Evolutionary conservation across 2,797 vertebrate genomes (phyloP).

Genomic region (Mareca strepera): DNA sequence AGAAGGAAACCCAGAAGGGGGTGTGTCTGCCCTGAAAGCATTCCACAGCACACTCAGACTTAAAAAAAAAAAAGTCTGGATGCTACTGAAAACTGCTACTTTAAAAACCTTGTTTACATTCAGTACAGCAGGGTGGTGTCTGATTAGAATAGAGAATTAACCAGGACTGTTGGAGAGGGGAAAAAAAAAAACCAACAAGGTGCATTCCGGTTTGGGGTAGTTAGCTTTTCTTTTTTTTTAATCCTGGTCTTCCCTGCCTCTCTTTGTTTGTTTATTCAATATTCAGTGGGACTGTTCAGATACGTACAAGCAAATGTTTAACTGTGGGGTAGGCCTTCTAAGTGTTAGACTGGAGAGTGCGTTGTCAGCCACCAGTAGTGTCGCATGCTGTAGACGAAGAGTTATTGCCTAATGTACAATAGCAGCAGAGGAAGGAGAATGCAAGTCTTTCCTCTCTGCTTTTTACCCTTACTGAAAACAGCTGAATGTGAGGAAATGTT

Average conservation of each 20-base stretch:
- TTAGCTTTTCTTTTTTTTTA: background rate
- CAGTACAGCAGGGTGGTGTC: background rate
- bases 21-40: background rate
- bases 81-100: background rate
- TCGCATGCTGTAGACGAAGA: background rate
- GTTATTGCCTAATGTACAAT: background rate
- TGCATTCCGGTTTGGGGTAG: background rate
- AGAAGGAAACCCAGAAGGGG: background rate
- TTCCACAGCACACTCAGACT: background rate
- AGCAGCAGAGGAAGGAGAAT: background rate
- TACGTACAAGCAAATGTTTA: background rate
- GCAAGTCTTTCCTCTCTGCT: background rate
- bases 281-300: background rate
- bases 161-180: background rate
- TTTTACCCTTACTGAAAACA: background rate
- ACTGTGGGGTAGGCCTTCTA: background rate
- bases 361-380: background rate
- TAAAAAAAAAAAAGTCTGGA: background rate
- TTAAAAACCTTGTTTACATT: background rate
- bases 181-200: background rate
- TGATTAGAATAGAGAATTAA: background rate
- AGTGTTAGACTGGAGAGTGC: background rate
- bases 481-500: background rate
- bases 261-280: background rate
- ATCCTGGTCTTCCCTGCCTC: background rate